Base-by-base conservation (phyloP, 2,113 vertebrate genomes). In the Passer domesticus region DNA sequence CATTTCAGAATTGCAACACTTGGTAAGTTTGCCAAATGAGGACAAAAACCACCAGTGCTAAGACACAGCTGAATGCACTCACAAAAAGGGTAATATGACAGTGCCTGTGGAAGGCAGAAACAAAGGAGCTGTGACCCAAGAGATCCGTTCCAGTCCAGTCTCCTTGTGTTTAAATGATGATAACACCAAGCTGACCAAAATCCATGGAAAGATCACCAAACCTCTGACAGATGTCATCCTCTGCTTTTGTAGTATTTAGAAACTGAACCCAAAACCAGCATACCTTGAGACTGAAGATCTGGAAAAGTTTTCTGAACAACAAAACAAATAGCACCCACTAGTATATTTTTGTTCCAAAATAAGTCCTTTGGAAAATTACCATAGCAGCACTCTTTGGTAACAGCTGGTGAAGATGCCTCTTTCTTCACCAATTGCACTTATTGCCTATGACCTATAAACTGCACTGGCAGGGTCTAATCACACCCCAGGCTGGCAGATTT, bases 101-200 rank as follows among this genome's bases (percentile, higher is more conserved):
- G 73, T 37, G 92, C 27, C 69, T 84, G 76, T 50, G 69, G 90
- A 89, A 92, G 52, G 39, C 56, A 5, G 76, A 94, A 95, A 87
- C 76, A 96, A 93, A 73, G 80, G 80, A 91, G 76, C 80, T 87
- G 47, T 70, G 83, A 95, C 92, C 86, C 72, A 81, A 33, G 76
- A 86, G 89, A 83, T 44, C 72, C 39, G 92, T 68, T 68, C 76
- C 89, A 92, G 83, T 60, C 83, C 94, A 91, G 86, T 22, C 44
- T 67, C 82, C 33, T 89, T 75, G 43, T 72, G 56, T 89, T 95
- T 92, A 95, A 91, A 63, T 21, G 52, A 94, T 92, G 86, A 95
- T 0, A 1, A 90, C 86, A 95, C 31, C 56, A 60, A 96, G 90
- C 66, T 78, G 72, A 93, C 64, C 73, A 87, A 93, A 93, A 93